Evolutionary conservation across 2,797 vertebrate genomes (phyloP).

Genomic region (Helarctos malayanus): DNA sequence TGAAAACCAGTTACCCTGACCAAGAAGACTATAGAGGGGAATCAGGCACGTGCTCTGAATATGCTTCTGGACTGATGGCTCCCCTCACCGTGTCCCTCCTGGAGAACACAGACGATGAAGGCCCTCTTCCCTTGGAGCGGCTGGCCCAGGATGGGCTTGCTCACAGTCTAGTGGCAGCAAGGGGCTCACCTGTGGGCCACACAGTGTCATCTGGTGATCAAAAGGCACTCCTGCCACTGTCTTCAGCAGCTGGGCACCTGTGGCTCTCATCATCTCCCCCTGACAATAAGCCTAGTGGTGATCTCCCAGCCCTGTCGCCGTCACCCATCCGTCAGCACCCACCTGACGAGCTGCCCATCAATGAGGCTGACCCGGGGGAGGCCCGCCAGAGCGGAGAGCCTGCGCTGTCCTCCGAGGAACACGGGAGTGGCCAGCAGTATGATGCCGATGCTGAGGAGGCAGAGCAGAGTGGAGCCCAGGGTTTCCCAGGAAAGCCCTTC

Average conservation of each 20-base stretch:
- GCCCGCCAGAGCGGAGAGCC: neutral
- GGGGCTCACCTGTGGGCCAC: slow-evolving; percentile 63
- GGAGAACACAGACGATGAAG: slow-evolving; percentile 69
- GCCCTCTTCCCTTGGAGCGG: neutral
- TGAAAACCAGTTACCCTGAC: neutral
- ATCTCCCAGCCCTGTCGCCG: neutral
- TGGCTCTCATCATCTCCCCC: slow-evolving; percentile 65
- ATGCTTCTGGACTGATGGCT: slow-evolving; percentile 77
- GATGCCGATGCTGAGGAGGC: slow-evolving; percentile 65
- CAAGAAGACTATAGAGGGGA: slow-evolving; percentile 40
- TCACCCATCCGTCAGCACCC: slow-evolving; percentile 48
- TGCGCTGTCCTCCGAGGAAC: slow-evolving; percentile 19
- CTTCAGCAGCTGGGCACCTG: neutral
- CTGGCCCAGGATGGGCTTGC: neutral
- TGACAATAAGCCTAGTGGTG: slow-evolving; percentile 27
- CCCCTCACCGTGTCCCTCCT: slow-evolving; percentile 88
- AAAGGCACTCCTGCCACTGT: neutral
- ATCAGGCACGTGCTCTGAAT: slow-evolving; percentile 67
- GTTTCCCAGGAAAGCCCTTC: slow-evolving; percentile 51
- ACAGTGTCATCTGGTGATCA: neutral
- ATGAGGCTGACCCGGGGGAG: neutral
- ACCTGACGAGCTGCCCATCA: neutral
- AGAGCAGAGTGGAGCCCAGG: neutral
- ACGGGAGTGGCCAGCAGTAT: neutral
- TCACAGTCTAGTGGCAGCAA: neutral